Base-by-base conservation (phyloP, 2,888 invertebrate genomes). In the Agrypnus murinus region DNA sequence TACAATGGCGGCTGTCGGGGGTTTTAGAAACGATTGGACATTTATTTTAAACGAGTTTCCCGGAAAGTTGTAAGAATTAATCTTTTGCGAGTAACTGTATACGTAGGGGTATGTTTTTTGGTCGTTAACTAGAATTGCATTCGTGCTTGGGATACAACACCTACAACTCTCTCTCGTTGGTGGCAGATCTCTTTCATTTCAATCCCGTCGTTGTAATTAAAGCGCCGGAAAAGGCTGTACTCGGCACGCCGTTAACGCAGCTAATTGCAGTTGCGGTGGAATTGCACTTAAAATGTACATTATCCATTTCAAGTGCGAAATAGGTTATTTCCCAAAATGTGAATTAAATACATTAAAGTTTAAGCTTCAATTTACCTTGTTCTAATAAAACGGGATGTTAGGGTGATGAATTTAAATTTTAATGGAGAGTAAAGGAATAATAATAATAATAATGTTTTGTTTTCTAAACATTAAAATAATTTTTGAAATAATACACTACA, bases 261-360 rank as follows among this genome's bases (percentile, higher is more conserved):
- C 31, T 66, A 66, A 59, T 50, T 66, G 17, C 59, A 50, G 15
- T 10, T 36, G 65, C n/a, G 14, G 40, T 48, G 48, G 6, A 14
- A 59, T 34, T 48, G 50, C 50, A 59, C 17, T 66, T 58, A 36
- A 48, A 55, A 50, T 66, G 36, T 48, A 48, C 58, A 58, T 58
- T 36, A 65, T 45, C 40, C 40, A 10, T 53, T 64, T 57, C 12
- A 36, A 57, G 46, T 40, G 36, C 32, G 14, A 43, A 32, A n/a
- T 32, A 19, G 12, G 25, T 32, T 63, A 46, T 8, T 12, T 12
- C 17, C 12, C 15, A 46, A 46, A 40, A 25, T 25, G 25, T 25
- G 25, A 25, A 25, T 25, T 25, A 25, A 25, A 25, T 25, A 25
- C 25, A 25, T 25, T 25, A 25, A 25, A 25, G 25, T 25, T 25